Evolutionary conservation across 2,113 vertebrate species (phyloP).

Genomic region (Puma concolor): DNA sequence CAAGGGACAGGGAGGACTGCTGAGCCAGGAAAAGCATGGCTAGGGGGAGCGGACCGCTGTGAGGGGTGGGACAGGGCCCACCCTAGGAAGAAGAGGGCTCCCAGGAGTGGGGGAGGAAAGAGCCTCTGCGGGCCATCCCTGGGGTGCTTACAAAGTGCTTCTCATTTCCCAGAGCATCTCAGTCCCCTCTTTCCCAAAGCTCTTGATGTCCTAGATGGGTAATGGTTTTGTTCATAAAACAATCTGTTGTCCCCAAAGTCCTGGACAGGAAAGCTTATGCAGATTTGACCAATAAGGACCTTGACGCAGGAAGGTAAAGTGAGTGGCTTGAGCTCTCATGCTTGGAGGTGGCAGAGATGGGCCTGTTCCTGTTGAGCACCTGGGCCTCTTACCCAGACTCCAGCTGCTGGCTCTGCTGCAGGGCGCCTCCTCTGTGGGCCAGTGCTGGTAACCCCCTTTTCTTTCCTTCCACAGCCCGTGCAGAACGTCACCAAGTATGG

Average conservation of each 20-base stretch:
- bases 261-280: background rate
- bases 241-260: background rate
- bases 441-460: background rate
- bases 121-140: too few species aligned
- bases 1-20: background rate
- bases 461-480: conserved; percentile 63
- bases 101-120: background rate
- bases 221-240: background rate
- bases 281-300: background rate
- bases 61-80: background rate
- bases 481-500: conserved; percentile 76
- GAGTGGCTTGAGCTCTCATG: background rate
- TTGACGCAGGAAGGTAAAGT: background rate
- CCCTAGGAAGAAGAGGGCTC: background rate
- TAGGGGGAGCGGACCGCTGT: background rate
- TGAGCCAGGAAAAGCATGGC: background rate
- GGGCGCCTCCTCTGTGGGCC: background rate
- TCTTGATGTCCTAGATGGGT: background rate
- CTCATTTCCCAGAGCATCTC: background rate
- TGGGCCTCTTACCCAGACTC: background rate
- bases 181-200: background rate
- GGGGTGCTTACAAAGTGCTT: background rate
- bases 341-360: background rate
- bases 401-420: background rate
- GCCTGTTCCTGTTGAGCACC: background rate